Evolutionary conservation across 2,113 vertebrate species (phyloP), one percentile per base, ranked within the genome.

Genomic region (Aythya baeri): DNA sequence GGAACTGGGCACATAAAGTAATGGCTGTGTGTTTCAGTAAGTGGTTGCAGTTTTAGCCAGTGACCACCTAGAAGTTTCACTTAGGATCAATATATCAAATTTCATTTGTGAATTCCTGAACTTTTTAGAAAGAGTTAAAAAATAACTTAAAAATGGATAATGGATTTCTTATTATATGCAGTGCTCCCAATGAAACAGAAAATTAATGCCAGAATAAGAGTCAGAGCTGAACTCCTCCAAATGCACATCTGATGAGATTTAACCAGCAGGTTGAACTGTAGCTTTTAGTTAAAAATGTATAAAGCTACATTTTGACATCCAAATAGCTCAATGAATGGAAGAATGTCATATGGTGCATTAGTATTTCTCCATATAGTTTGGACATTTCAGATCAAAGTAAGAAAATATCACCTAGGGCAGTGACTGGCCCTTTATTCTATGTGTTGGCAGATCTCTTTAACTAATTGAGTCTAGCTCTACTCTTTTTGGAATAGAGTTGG

Each of bases 351-450:
- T 5, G 13, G 3, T 44, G 17, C 0, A 1, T 21, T 85, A 32
- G 2, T 70, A 34, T 65, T 84, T 88, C 21, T 13, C 18, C 44
- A 7, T 32, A 21, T 3, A 27, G 71, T 7, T 27, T n/a, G 15
- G 16, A 32, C 17, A 32, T 57, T 87, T 84, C n/a, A 65, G 25
- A 52, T 31, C 13, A 75, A 2, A 5, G 6, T 57, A 67, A 23
- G 25, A 34, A 79, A 76, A 5, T 13, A 52, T 21, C 41, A 52
- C 1, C 4, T 1, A 1, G 2, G 18, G 15, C 1, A 5, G 13
- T 52, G 7, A 5, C 18, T 73, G 41, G 17, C 1, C 21, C 20
- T 75, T 78, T 63, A 25, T 67, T 65, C 73, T 65, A 41, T 72
- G 79, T 59, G 3, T 70, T 68, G 21, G 12, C 9, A 62, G 14